Evolutionary conservation across 2,797 vertebrate genomes (phyloP).

Genomic region (Neostethus bicornis): DNA sequence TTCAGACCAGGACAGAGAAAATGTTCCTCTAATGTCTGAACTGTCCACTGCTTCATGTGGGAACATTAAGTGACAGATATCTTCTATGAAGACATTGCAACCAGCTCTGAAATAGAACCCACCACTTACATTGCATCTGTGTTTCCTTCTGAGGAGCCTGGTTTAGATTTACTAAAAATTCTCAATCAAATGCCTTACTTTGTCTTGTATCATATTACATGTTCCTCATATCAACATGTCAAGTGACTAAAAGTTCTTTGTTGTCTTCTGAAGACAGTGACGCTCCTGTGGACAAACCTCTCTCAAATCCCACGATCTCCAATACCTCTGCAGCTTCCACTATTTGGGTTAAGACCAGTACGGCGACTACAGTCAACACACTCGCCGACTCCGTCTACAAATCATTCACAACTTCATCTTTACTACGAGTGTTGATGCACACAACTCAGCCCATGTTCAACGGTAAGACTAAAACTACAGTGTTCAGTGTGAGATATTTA

Average conservation of each 20-base stretch:
- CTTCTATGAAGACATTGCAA: conserved; percentile 73
- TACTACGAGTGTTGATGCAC: conserved; percentile 80
- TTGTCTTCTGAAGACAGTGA: conserved; percentile 57
- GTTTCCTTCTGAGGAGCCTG: conserved; percentile 47
- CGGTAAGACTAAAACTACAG: conserved; percentile 79
- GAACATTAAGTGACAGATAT: conserved; percentile 67
- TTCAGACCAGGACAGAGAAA: conserved; percentile 36
- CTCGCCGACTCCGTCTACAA: conserved; percentile 64
- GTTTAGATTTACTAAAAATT: conserved; percentile 34
- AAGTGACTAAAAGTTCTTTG: conserved; percentile 35
- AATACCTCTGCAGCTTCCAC: conserved; percentile 79
- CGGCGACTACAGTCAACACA: conserved; percentile 72
- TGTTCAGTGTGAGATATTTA: conserved; percentile 4
- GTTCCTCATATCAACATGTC: conserved; percentile 29
- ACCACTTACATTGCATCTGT: conserved; percentile 29
- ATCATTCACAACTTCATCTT: conserved; percentile 75
- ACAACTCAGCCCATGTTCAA: conserved; percentile 92
- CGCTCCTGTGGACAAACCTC: conserved; percentile 55
- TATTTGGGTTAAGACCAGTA: conserved; percentile 77
- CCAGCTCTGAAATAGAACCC: conserved; percentile 37
- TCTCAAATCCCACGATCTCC: conserved; percentile 65
- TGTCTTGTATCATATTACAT: background rate
- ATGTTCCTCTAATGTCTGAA: conserved; percentile 30
- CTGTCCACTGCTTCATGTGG: conserved; percentile 48
- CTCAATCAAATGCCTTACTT: background rate